Evolutionary conservation across 2,797 vertebrate species (phyloP).

Genomic region (Heliangelus exortis): DNA sequence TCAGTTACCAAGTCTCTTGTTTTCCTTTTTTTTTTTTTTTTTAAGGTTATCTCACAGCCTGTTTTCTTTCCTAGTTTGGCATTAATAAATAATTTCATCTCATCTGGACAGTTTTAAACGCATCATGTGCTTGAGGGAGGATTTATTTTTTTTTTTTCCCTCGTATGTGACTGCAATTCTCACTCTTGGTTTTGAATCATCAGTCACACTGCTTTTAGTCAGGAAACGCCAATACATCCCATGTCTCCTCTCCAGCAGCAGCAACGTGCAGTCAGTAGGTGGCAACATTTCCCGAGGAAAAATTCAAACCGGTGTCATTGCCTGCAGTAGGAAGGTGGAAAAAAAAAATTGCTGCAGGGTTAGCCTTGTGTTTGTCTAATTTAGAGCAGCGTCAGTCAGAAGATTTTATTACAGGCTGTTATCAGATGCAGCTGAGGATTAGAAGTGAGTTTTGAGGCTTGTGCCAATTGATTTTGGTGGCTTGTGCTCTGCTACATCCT

Average conservation of each 20-base stretch:
- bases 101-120: not conserved
- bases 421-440: not conserved
- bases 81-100: not conserved
- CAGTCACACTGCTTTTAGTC: not conserved
- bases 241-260: not conserved
- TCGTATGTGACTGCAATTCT: not conserved
- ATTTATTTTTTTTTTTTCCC: not conserved
- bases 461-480: not conserved
- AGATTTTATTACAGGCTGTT: constrained; percentile 7
- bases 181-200: not conserved
- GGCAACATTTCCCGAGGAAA: constrained; percentile 47
- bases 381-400: not conserved
- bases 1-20: not conserved
- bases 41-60: not conserved
- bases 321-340: not conserved
- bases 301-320: not conserved
- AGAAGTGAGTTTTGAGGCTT: not conserved
- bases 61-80: not conserved
- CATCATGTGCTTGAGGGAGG: not conserved
- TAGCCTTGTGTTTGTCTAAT: constrained; percentile 22
- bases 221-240: accelerated
- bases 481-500: not conserved
- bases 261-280: constrained; percentile 23
- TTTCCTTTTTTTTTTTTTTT: not conserved
- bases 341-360: constrained; percentile 18